Evolutionary conservation across 2,888 invertebrate genomes (phyloP), one percentile per base, ranked within the genome.

Genomic region (Ceratothoa steindachneri): DNA sequence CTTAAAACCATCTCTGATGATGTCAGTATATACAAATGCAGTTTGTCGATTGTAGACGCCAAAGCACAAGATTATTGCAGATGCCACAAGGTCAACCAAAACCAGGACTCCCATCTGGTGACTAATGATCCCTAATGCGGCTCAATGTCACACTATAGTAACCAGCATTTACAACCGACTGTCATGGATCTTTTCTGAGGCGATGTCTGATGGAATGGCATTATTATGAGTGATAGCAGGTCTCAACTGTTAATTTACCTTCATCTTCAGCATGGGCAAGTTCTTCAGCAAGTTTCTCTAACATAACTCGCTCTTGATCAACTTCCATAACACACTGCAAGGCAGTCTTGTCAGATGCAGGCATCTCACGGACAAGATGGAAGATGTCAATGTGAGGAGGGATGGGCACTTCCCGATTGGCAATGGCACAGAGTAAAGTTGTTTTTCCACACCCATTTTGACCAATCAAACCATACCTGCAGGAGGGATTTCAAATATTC

Each of bases 401-500:
- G 78, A 99, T 93, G 0, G 97, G 96, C 41, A 98, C 92, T 86
- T 99, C 88, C 52, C 97, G 90, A 80, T 93, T 91, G 73, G 97
- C 97, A 77, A 99, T 87, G 24, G 92, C 94, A 64, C 97, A 89
- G 80, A 99, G 86, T 74, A 99, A 85, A 1, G 97, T 97, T 1
- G 97, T 97, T 85, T 99, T 99, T 81, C 92, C 98, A 84, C 95
- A 93, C 81, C 99, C 99, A 85, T 99, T 99, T n/a, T 94, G 88
- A 70, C 99, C 99, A 81, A 99, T 90, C 9, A 99, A 88, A 81
- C 98, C 99, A 84, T 99, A 99, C 81, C 97, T 89, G 73, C 22
- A 69, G 31, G n/a, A n/a, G n/a, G n/a, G n/a, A n/a, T n/a, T n/a
- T n/a, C n/a, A n/a, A n/a, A n/a, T n/a, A 1, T 27, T 51, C n/a